These are phyloP conservation scores for Eudasyphora cyanicolor DNA, from an alignment of 2,888 invertebrate species.

Conservation along the genomic window DNA sequence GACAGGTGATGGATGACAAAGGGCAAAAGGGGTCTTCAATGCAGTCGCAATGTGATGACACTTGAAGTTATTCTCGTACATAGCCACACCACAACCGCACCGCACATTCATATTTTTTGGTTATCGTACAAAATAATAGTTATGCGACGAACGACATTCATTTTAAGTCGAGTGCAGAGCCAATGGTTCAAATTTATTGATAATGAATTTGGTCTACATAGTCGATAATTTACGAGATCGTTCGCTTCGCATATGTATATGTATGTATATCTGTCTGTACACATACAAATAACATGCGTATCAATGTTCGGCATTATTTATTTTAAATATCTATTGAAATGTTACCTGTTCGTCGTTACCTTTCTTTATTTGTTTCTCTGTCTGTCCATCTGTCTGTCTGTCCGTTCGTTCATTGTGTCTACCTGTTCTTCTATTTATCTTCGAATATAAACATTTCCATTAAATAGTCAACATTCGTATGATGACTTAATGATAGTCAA, in stretches of 20 bases:
- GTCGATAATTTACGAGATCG: background rate
- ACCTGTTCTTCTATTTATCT: slow-evolving; percentile 18
- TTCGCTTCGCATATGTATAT: too few relatives aligned
- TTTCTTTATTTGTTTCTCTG: background rate
- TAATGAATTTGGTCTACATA: slow-evolving; percentile 2
- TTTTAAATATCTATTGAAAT: slow-evolving; percentile 30
- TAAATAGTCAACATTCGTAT: slow-evolving; percentile 37
- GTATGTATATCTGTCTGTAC: background rate
- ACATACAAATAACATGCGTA: too few relatives aligned
- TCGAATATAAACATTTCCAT: slow-evolving; percentile 28
- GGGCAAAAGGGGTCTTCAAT: too few relatives aligned
- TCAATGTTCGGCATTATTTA: background rate
- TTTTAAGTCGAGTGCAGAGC: background rate
- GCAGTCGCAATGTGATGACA: background rate
- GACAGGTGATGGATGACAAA: background rate
- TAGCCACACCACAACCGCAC: background rate
- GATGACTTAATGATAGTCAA: slow-evolving; percentile 47
- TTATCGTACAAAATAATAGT: background rate
- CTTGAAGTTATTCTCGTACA: slow-evolving; percentile 18
- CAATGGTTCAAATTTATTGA: slow-evolving; percentile 14
- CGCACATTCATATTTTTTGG: background rate
- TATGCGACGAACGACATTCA: background rate
- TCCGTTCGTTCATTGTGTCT: background rate
- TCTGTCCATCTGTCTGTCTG: background rate
- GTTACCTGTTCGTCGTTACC: slow-evolving; percentile 28